A percentile compares a stretch with the other conserved stretches of the same genome.
phyloP scores from a whole-genome alignment of 2,113 vertebrate species.

The Megaceryle maxima region DNA sequence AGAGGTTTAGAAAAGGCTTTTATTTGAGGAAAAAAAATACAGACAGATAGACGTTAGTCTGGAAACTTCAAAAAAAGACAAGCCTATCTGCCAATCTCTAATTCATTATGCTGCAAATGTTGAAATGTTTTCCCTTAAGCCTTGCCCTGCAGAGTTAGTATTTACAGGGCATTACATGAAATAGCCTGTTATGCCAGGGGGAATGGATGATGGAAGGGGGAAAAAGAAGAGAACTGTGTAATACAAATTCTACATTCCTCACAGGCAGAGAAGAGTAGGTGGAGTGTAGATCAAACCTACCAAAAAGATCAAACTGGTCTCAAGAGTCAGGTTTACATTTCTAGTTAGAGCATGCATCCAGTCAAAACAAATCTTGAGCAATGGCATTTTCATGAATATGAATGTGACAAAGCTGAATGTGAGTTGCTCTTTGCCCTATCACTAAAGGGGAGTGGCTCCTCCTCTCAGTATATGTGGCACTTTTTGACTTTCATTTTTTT shows the following conservation, averaged over 20 bases:
- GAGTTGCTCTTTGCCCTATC: not conserved
- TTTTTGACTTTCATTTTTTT: not conserved
- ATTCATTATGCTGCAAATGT: slow-evolving; percentile 1
- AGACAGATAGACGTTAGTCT: not conserved
- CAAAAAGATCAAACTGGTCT: not conserved
- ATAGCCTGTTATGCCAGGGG: not conserved
- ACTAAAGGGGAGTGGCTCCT: not conserved
- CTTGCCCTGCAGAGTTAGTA: not conserved
- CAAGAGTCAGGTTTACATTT: not conserved
- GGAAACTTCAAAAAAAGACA: slow-evolving; percentile 13
- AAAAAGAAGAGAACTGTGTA: not conserved
- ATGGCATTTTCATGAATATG: not conserved
- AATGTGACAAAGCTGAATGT: not conserved
- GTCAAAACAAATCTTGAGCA: not conserved
- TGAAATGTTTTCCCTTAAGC: slow-evolving; percentile 1
- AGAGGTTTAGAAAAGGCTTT: slow-evolving; percentile 30
- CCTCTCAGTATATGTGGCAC: not conserved
- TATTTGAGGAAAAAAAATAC: not conserved
- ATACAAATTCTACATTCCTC: not conserved
- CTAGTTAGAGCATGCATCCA: not conserved
- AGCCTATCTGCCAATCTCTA: not conserved
- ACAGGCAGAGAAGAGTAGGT: not conserved
- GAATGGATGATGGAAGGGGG: not conserved
- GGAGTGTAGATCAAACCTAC: not conserved
- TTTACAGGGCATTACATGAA: slow-evolving; percentile 21